Evolutionary conservation across 2,888 invertebrate genomes (phyloP), one percentile per base, ranked within the genome.

Genomic region (Hermodice carunculata): DNA sequence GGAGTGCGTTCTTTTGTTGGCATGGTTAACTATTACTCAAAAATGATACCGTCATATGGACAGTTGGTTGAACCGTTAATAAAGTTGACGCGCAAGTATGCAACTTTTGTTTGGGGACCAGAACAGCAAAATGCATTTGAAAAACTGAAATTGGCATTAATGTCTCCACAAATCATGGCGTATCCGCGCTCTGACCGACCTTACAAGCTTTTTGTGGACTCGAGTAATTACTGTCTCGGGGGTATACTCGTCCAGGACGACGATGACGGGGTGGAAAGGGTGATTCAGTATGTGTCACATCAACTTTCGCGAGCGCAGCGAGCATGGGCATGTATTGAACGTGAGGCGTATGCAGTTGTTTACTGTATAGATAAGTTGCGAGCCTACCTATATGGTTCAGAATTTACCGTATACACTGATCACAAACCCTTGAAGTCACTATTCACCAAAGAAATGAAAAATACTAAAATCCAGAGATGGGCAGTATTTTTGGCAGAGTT

Each of bases 1-100:
- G 32, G 19, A 37, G 24, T 64, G 4, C 31, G 59, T 5, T 40
- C 32, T 2, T 64, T 64, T 34, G n/a, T n/a, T n/a, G n/a, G n/a
- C n/a, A n/a, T n/a, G n/a, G n/a, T n/a, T n/a, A n/a, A n/a, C n/a
- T n/a, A n/a, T n/a, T n/a, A n/a, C n/a, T n/a, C n/a, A n/a, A n/a
- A n/a, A n/a, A n/a, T n/a, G n/a, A n/a, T n/a, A n/a, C n/a, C n/a
- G n/a, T n/a, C n/a, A n/a, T n/a, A n/a, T n/a, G n/a, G n/a, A n/a
- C n/a, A n/a, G n/a, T n/a, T n/a, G n/a, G n/a, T n/a, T n/a, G n/a
- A n/a, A n/a, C n/a, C n/a, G n/a, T n/a, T n/a, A n/a, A n/a, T n/a
- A n/a, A n/a, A n/a, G n/a, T n/a, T n/a, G n/a, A n/a, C n/a, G n/a
- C n/a, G n/a, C n/a, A n/a, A n/a, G n/a, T n/a, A n/a, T n/a, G n/a